These are phyloP conservation scores for Lypha dubia DNA, from an alignment of 2,888 invertebrate species.

Conservation along the genomic window DNA sequence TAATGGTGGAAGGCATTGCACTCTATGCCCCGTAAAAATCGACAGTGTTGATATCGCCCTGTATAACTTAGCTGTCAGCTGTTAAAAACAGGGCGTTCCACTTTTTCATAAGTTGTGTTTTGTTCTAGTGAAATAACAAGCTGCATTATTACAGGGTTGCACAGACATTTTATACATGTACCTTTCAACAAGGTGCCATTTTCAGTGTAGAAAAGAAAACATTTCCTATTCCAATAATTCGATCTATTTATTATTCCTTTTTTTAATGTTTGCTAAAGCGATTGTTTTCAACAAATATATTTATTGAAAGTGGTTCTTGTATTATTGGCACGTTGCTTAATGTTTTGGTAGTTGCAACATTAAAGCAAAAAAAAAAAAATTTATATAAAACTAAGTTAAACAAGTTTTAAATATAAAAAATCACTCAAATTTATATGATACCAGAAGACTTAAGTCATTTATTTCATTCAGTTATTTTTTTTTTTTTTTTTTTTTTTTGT, in stretches of 20 bases:
- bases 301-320: constrained; percentile 18
- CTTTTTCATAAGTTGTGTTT: too few relatives aligned
- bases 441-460: neutral
- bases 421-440: constrained; percentile 9
- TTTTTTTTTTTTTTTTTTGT: neutral
- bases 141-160: too few relatives aligned
- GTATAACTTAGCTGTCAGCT: too few relatives aligned
- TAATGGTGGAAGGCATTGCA: too few relatives aligned
- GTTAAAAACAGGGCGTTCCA: too few relatives aligned
- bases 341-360: constrained; percentile 43
- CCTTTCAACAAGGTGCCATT: neutral
- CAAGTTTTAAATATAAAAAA: constrained; percentile 31
- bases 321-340: constrained; percentile 25
- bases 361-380: constrained; percentile 3
- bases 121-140: too few relatives aligned
- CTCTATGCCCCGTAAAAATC: too few relatives aligned
- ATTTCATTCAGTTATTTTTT: too few relatives aligned
- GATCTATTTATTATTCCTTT: neutral
- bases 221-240: neutral
- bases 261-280: neutral
- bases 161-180: too few relatives aligned
- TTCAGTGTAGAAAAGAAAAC: too few relatives aligned
- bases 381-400: neutral
- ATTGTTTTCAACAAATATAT: neutral
- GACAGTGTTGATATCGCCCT: too few relatives aligned